Percentiles rank a stretch among this genome's conserved stretches.
Conservation (phyloP, 2,113 vertebrate genomes). For the Bos javanicus region DNA sequence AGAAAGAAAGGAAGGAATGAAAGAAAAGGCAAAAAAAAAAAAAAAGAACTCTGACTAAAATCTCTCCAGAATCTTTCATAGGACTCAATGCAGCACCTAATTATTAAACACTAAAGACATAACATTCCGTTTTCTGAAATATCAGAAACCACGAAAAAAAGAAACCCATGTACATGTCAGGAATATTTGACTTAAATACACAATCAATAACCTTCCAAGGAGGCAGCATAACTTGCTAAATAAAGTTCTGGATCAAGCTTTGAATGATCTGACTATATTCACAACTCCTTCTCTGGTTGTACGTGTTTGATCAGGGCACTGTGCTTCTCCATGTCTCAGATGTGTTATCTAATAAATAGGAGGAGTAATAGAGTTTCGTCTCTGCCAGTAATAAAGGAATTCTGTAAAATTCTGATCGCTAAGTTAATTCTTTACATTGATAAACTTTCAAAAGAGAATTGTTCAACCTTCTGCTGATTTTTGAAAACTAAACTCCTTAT, state of each 20-base stretch:
- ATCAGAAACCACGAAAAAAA: not conserved
- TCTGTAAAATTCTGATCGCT: not conserved
- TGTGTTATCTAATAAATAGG: not conserved
- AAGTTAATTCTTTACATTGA: not conserved
- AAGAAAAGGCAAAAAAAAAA: not conserved
- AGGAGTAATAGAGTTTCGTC: not conserved
- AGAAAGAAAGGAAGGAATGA: not conserved
- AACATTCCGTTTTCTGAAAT: not conserved
- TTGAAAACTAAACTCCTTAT: not conserved
- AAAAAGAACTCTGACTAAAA: not conserved
- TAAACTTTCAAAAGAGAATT: not conserved
- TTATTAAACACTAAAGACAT: not conserved
- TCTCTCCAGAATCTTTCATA: not conserved
- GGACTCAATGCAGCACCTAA: not conserved
- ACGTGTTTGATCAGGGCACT: not conserved
- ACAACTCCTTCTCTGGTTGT: not conserved
- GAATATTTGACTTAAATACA: not conserved
- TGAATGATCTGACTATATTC: not conserved
- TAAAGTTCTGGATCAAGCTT: not conserved
- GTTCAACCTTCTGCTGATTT: not conserved
- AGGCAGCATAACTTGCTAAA: not conserved
- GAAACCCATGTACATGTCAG: not conserved
- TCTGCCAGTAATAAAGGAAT: not conserved
- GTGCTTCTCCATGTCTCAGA: not conserved
- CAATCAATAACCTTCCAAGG: not conserved